Evolutionary conservation across 2,888 invertebrate genomes (phyloP), one percentile per base, ranked within the genome.

Genomic region (Dexiosoma caninum): DNA sequence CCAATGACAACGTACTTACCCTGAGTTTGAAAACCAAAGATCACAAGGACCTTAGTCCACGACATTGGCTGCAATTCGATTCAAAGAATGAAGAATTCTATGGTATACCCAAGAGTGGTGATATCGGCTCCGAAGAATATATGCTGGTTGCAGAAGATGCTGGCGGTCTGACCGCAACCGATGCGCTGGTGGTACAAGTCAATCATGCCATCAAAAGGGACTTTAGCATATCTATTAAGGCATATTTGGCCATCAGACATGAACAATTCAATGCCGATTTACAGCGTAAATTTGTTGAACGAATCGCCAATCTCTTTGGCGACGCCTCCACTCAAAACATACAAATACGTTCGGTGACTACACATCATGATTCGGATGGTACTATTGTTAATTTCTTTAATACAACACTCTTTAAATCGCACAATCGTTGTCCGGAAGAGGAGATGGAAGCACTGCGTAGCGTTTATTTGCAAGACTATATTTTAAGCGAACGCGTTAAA

Each of bases 11-110:
- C 14, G 93, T 93, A 81, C 91, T 98, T 83, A 93, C 93, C 51
- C 92, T 98, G 82, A 93, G 94, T 0, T 91, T 97, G 0, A 92
- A 95, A 55, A 95, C 95, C 77, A 93, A 92, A 83, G 95, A 96
- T 85, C 92, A 95, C 72, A 92, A 92, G 5, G 92, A 93, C 57
- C 91, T 96, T 27, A 92, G 93, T 6, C 86, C 92, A 0, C 91
- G 93, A 12, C 94, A 95, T 87, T 98, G 98, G 97, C 90, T 98
- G 82, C 96, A 97, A 89, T 97, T 97, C 88, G 97, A 98, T 88
- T 92, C 92, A 1, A 95, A 95, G 86, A 96, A 96, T 91, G 95
- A 96, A 86, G 96, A 96, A 91, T 95, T 98, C 90, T 96, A 93
- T 87, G 97, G 97, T 0, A 92, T 98, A 66, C 97, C 97, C 1